phyloP scores from a whole-genome alignment of 1,140 invertebrate species.

The Aporrectodea caliginosa region DNA sequence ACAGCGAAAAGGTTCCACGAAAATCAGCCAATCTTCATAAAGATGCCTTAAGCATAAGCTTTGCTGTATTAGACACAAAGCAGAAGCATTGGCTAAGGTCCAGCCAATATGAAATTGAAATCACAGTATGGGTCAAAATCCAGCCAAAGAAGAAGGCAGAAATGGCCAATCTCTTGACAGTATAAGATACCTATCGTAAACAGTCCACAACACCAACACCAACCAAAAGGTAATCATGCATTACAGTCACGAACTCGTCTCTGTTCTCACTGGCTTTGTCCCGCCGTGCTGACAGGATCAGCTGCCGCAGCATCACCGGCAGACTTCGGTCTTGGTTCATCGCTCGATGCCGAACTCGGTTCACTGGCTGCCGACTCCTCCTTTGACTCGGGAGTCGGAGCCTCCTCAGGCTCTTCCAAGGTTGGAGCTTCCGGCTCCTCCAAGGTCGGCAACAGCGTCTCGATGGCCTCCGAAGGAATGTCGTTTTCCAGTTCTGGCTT shows the following conservation, averaged over 20 bases:
- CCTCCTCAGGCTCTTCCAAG: not conserved
- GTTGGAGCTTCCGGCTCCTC: not conserved
- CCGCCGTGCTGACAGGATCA: too few relatives aligned
- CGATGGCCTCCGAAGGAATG: not conserved
- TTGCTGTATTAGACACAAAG: too few relatives aligned
- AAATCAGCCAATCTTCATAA: too few relatives aligned
- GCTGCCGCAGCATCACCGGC: not conserved
- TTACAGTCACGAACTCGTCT: not conserved
- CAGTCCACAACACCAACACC: not conserved
- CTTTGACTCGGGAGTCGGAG: too few relatives aligned
- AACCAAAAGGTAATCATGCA: not conserved
- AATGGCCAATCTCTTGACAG: not conserved
- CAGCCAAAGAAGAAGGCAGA: too few relatives aligned
- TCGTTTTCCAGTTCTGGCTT: not conserved
- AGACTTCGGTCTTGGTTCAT: not conserved
- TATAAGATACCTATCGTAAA: not conserved
- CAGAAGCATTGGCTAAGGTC: too few relatives aligned
- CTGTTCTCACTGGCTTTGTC: not conserved
- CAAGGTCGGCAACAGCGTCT: not conserved
- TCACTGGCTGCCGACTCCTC: not conserved
- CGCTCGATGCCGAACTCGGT: not conserved
- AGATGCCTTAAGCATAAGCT: too few relatives aligned
- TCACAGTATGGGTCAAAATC: too few relatives aligned
- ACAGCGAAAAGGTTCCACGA: too few relatives aligned
- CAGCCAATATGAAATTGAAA: too few relatives aligned